These are phyloP conservation scores for Rhinolophus ferrumequinum DNA, from an alignment of 2,113 vertebrate genomes.

Conservation along the genomic window DNA sequence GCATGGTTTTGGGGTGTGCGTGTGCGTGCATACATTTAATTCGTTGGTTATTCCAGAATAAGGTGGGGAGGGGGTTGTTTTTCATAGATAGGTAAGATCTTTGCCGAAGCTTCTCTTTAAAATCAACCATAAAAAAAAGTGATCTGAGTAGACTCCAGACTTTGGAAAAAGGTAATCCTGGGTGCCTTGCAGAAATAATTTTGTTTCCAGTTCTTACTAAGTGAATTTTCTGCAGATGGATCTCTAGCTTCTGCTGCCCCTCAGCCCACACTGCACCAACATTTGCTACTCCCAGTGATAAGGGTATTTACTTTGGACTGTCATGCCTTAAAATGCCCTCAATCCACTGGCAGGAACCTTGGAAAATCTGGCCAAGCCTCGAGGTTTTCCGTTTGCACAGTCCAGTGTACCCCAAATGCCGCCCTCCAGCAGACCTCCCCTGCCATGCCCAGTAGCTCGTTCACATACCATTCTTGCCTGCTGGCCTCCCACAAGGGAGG, in stretches of 20 bases:
- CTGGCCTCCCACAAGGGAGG: not conserved
- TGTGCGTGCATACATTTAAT: not conserved
- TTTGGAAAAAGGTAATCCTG: slow-evolving; percentile 49
- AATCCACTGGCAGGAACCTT: not conserved
- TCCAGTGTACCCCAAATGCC: not conserved
- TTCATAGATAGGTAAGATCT: slow-evolving; percentile 36
- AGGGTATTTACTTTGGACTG: not conserved
- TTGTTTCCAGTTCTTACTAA: slow-evolving; percentile 55
- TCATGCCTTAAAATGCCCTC: not conserved
- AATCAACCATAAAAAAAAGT: slow-evolving; percentile 72
- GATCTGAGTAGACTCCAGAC: not conserved
- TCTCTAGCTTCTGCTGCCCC: not conserved
- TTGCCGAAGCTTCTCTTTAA: slow-evolving; percentile 58
- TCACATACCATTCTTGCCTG: not conserved
- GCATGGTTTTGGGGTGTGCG: not conserved
- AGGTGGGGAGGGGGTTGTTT: not conserved
- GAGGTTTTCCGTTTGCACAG: not conserved
- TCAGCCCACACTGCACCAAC: not conserved
- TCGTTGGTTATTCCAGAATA: not conserved
- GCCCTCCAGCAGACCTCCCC: not conserved
- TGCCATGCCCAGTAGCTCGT: not conserved
- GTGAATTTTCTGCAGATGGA: slow-evolving; percentile 6
- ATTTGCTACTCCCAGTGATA: slow-evolving; percentile 37
- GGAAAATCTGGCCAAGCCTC: not conserved
- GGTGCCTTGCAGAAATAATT: slow-evolving; percentile 64